Percentiles rank a stretch among this genome's conserved stretches.
Evolutionary conservation across 2,797 vertebrate genomes (phyloP).

Genomic region (Darevskia mixta): DNA sequence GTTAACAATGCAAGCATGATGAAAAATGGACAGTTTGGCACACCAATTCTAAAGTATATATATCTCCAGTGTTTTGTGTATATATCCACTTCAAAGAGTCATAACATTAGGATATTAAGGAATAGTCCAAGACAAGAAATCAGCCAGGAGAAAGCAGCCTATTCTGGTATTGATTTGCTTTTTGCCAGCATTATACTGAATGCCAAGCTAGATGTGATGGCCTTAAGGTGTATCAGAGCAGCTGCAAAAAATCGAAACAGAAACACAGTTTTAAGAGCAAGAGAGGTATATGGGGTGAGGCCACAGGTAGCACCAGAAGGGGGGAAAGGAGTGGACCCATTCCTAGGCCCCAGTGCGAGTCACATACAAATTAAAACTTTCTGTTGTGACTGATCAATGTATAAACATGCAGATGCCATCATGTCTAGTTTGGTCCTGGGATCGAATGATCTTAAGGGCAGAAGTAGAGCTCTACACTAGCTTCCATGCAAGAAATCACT

Average conservation of each 20-base stretch:
- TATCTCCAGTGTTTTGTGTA: too few relatives aligned
- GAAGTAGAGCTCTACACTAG: too few relatives aligned
- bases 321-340: not conserved
- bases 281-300: not conserved
- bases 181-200: not conserved
- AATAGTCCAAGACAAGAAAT: not conserved
- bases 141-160: not conserved
- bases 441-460: not conserved
- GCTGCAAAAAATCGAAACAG: not conserved
- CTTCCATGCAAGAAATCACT: too few relatives aligned
- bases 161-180: not conserved
- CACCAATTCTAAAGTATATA: not conserved
- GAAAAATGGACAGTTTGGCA: not conserved
- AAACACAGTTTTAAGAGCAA: not conserved
- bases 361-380: not conserved
- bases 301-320: too few relatives aligned
- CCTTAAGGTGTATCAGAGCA: not conserved
- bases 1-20: not conserved
- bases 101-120: not conserved
- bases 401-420: not conserved
- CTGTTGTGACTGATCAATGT: not conserved
- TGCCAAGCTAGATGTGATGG: not conserved
- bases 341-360: not conserved
- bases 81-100: not conserved
- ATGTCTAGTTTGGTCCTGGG: not conserved